A percentile compares a stretch with the other conserved stretches of the same genome.
Conservation (phyloP, 2,797 vertebrate genomes). For the Pangasius mekongensis region DNA sequence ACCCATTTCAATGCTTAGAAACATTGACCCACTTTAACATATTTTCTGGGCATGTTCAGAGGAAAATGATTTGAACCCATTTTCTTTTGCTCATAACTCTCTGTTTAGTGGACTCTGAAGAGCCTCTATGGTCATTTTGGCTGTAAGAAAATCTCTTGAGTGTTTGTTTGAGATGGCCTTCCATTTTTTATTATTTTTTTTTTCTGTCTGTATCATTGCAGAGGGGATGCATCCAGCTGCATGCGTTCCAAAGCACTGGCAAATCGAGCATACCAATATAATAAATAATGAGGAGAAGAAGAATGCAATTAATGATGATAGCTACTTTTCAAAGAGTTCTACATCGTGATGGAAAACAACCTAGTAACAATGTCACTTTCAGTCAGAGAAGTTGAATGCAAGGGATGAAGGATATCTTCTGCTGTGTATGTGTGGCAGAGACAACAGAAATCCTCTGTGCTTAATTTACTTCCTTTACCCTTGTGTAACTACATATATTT, state of each 20-base stretch:
- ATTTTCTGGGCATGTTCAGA: slow-evolving; percentile 25
- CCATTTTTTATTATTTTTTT: not conserved
- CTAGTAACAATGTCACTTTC: not conserved
- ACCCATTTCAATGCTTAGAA: slow-evolving; percentile 48
- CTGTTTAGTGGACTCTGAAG: slow-evolving; percentile 23
- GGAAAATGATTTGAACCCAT: slow-evolving; percentile 29
- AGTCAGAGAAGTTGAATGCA: not conserved
- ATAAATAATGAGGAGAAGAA: not conserved
- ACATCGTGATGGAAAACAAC: not conserved
- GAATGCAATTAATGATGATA: slow-evolving; percentile 35
- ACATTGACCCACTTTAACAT: slow-evolving; percentile 50
- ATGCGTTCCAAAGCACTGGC: not conserved
- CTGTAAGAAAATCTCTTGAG: slow-evolving; percentile 21
- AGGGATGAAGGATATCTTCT: not conserved
- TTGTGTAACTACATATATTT: not conserved
- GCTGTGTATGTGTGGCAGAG: not conserved
- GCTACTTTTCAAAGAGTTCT: not conserved
- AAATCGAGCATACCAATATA: not conserved
- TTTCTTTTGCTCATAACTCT: slow-evolving; percentile 30
- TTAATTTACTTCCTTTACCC: not conserved
- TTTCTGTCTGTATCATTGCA: not conserved
- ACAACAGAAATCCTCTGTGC: not conserved
- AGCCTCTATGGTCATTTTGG: slow-evolving; percentile 21
- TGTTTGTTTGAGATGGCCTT: slow-evolving; percentile 20
- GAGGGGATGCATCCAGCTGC: not conserved